Evolutionary conservation across 2,113 vertebrate species (phyloP), one percentile per base, ranked within the genome.

Genomic region (Antennarius striatus): DNA sequence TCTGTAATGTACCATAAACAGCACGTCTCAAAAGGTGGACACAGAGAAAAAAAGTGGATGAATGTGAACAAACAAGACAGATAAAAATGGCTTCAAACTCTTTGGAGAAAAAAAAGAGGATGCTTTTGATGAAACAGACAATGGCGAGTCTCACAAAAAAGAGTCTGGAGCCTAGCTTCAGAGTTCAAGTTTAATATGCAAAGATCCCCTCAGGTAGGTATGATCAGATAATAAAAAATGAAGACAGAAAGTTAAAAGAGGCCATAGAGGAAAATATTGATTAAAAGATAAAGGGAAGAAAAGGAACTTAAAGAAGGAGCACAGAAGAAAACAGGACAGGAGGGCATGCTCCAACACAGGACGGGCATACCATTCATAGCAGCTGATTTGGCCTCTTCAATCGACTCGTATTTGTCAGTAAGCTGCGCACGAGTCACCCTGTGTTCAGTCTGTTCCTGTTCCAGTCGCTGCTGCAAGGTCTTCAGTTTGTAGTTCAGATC

Each of bases 401-500:
- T 94, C 28, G 97, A 98, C 63, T 98, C 96, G 69, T 99, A 96
- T 77, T 97, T 97, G 93, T 99, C 97, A 50, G 95, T 96, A 77
- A 99, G 92, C 59, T 96, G 94, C 6, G 96, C 95, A 78, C 96
- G 95, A 10, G 95, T 97, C 90, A 95, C 94, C 71, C 94, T 92
- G 90, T 99, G 96, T 80, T 99, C 98, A 4, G 94, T 97, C 73
- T 95, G 82, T 66, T 99, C 97, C 88, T 98, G 98, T 73, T 99
- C 97, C 89, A 99, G 87, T 10, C 93, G 92, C 71, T 99, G 96
- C 90, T 99, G 96, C 76, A 98, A 89, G 3, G 93, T 96, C 82
- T 98, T 99, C 62, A 98, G 95, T 73, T 95, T 96, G 89, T 99
- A 99, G 91, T 96, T 98, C 88, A 98, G 92, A 88, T 99, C 98